Conservation (phyloP, 2,888 invertebrate species). For the Campoletis raptor region DNA sequence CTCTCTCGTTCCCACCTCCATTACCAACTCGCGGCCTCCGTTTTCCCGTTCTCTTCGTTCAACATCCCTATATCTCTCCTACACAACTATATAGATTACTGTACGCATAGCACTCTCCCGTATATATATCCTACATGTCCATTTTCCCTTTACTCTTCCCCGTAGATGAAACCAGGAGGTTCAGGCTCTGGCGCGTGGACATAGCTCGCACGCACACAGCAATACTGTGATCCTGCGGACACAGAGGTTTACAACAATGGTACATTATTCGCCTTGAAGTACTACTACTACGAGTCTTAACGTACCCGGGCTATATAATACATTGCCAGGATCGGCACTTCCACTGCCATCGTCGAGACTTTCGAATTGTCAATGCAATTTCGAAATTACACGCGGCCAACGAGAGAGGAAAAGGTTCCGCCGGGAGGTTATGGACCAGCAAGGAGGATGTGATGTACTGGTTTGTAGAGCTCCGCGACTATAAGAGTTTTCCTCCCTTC, state of each 20-base stretch:
- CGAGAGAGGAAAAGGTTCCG: constrained; percentile 52
- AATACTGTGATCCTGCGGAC: constrained; percentile 51
- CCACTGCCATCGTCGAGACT: constrained; percentile 42
- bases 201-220: constrained; percentile 59
- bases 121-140: constrained; percentile 61
- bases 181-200: constrained; percentile 40
- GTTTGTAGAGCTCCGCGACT: constrained; percentile 19
- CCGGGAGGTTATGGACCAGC: constrained; percentile 48
- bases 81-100: not conserved
- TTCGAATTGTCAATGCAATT: constrained; percentile 72
- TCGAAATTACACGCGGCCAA: constrained; percentile 71
- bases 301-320: constrained; percentile 39
- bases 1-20: constrained; percentile 68
- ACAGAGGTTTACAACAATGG: constrained; percentile 74
- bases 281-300: constrained; percentile 48
- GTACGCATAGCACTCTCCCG: constrained; percentile 31
- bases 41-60: constrained; percentile 36
- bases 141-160: constrained; percentile 72
- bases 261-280: constrained; percentile 76
- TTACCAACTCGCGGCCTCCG: constrained; percentile 42
- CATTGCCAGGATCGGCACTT: constrained; percentile 57
- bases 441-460: constrained; percentile 43
- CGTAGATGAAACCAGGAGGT: constrained; percentile 62
- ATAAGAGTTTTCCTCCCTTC: constrained; percentile 47
- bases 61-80: constrained; percentile 41